Percentiles rank a stretch among this genome's conserved stretches.
These are phyloP conservation scores for Merodon equestris DNA, from an alignment of 2,888 invertebrate species.

Conservation along the genomic window DNA sequence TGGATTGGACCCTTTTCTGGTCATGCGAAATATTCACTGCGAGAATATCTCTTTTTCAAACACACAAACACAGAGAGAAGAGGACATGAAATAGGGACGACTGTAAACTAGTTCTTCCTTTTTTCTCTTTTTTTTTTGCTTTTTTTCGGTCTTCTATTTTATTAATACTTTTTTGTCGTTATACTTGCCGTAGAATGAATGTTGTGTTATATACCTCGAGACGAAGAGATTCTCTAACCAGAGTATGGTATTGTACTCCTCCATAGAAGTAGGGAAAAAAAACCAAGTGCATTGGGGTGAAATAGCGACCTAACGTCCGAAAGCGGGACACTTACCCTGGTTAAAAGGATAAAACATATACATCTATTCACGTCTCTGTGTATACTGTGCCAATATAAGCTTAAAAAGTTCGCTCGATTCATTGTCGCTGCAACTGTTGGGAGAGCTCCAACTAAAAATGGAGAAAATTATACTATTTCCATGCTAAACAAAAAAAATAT, in stretches of 20 bases:
- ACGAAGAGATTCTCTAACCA: no score
- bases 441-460: no score
- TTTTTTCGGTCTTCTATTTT: neutral
- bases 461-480: no score
- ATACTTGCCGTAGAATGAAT: constrained; percentile 13
- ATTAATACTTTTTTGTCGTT: constrained; percentile 9
- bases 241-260: neutral
- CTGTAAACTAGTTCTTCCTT: constrained; percentile 42
- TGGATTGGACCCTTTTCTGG: constrained; percentile 64
- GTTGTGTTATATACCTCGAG: no score
- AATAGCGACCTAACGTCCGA: constrained; percentile 14
- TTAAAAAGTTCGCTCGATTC: constrained; percentile 23
- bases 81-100: constrained; percentile 45
- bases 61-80: constrained; percentile 38
- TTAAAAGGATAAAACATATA: constrained; percentile 19
- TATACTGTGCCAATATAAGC: no score
- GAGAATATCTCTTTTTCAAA: constrained; percentile 42
- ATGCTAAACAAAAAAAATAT: no score
- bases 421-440: constrained; percentile 24
- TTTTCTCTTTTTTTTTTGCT: constrained; percentile 22
- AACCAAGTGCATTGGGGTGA: neutral
- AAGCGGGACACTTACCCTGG: constrained; percentile 39
- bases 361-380: neutral
- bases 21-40: constrained; percentile 63
- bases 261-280: neutral